These are phyloP conservation scores for Pseudomyrmex cubaensis DNA, from an alignment of 1,140 invertebrate genomes.

Conservation along the genomic window DNA sequence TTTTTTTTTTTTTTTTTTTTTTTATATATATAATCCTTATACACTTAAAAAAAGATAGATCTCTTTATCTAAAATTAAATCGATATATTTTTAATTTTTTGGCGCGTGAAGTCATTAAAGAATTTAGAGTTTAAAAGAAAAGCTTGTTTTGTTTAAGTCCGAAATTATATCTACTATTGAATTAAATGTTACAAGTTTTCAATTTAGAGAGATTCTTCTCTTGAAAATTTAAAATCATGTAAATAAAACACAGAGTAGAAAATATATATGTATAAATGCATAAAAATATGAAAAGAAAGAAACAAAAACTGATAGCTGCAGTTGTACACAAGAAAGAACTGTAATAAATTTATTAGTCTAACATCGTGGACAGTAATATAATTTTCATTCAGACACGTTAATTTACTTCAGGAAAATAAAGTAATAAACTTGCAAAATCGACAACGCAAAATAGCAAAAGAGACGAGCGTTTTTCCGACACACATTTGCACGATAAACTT, in stretches of 20 bases:
- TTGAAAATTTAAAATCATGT: conserved; percentile 8
- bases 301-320: neutral
- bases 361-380: conserved; percentile 47
- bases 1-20: no score
- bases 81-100: no score
- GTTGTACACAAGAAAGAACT: conserved; percentile 1
- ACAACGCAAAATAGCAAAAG: neutral
- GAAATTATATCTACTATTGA: conserved; percentile 16
- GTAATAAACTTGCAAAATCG: neutral
- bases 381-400: conserved; percentile 38
- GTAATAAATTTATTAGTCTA: conserved; percentile 48
- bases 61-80: no score
- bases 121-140: no score
- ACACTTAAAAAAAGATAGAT: neutral
- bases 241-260: neutral
- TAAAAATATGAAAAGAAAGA: neutral
- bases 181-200: conserved; percentile 27
- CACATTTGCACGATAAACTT: conserved; percentile 50
- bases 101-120: no score
- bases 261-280: no score
- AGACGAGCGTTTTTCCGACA: conserved; percentile 39
- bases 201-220: neutral
- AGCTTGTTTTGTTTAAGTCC: neutral
- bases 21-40: no score
- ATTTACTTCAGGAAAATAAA: conserved; percentile 46